Conservation (phyloP, 2,888 invertebrate species). For the Brenthis hecate region DNA sequence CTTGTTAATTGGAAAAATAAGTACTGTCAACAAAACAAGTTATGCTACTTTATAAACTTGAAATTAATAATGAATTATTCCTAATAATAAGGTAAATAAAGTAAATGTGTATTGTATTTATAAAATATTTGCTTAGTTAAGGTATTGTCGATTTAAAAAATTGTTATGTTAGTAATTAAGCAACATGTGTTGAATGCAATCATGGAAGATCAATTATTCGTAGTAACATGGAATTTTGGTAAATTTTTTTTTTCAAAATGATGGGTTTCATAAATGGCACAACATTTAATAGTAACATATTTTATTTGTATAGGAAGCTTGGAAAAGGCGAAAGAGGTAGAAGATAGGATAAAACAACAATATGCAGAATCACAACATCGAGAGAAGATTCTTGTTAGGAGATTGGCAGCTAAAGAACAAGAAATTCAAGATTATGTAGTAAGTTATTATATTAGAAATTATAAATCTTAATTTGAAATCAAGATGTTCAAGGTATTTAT, state of each 20-base stretch:
- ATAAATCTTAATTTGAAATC: no score
- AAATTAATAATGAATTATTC: neutral
- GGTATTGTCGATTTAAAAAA: slow-evolving; percentile 76
- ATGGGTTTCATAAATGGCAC: neutral
- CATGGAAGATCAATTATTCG: neutral
- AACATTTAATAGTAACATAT: slow-evolving; percentile 1
- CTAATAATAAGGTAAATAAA: slow-evolving; percentile 13
- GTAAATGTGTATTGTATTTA: slow-evolving; percentile 18
- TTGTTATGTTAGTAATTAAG: slow-evolving; percentile 42
- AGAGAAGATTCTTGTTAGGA: slow-evolving; percentile 95
- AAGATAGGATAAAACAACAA: slow-evolving; percentile 91
- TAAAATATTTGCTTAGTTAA: slow-evolving; percentile 60
- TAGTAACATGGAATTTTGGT: neutral
- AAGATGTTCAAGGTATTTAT: no score
- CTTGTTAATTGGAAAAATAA: neutral
- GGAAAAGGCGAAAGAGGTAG: slow-evolving; percentile 87
- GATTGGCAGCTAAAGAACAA: slow-evolving; percentile 97
- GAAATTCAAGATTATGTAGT: slow-evolving; percentile 98
- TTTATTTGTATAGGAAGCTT: slow-evolving; percentile 83
- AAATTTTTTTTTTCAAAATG: neutral
- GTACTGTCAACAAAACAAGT: neutral
- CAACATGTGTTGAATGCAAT: neutral
- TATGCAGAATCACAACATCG: slow-evolving; percentile 93
- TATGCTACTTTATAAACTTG: neutral
- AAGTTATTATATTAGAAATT: slow-evolving; percentile 59